Percentiles rank a stretch among this genome's conserved stretches.
Evolutionary conservation across 2,888 invertebrate genomes (phyloP).

Genomic region (Pelosia muscerda): DNA sequence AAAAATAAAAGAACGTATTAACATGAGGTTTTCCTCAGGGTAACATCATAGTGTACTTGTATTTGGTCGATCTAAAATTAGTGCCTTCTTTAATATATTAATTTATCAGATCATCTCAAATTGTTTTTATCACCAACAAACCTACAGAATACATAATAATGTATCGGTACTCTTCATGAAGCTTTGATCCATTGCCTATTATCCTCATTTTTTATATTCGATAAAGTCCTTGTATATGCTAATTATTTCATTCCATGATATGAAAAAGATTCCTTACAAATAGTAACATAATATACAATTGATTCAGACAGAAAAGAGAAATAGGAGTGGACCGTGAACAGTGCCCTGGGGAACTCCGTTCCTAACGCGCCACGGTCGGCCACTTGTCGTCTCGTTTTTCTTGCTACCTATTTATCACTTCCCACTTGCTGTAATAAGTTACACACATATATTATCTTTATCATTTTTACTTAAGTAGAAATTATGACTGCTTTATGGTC

Average conservation of each 20-base stretch:
- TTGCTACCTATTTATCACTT: slow-evolving; percentile 44
- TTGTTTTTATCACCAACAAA: not conserved
- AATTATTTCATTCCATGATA: slow-evolving; percentile 12
- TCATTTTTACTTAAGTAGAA: slow-evolving; percentile 33
- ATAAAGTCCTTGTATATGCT: not conserved
- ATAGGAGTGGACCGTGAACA: slow-evolving; percentile 47
- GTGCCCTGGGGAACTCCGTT: slow-evolving; percentile 53
- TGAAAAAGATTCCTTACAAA: slow-evolving; percentile 27
- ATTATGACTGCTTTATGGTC: slow-evolving; percentile 30
- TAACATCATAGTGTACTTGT: no score
- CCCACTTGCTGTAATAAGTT: slow-evolving; percentile 33
- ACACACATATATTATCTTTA: slow-evolving; percentile 29
- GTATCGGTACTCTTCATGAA: not conserved
- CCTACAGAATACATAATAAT: not conserved
- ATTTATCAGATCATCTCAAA: no score
- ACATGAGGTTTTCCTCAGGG: no score
- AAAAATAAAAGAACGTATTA: not conserved
- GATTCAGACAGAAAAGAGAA: slow-evolving; percentile 44
- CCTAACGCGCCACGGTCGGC: slow-evolving; percentile 24
- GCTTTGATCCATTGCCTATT: not conserved
- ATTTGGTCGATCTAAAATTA: no score
- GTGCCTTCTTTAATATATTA: not conserved
- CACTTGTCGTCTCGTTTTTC: slow-evolving; percentile 45
- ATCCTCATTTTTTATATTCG: not conserved
- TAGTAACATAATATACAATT: slow-evolving; percentile 39